phyloP scores from a whole-genome alignment of 2,888 invertebrate species.

The Oithona nana region DNA sequence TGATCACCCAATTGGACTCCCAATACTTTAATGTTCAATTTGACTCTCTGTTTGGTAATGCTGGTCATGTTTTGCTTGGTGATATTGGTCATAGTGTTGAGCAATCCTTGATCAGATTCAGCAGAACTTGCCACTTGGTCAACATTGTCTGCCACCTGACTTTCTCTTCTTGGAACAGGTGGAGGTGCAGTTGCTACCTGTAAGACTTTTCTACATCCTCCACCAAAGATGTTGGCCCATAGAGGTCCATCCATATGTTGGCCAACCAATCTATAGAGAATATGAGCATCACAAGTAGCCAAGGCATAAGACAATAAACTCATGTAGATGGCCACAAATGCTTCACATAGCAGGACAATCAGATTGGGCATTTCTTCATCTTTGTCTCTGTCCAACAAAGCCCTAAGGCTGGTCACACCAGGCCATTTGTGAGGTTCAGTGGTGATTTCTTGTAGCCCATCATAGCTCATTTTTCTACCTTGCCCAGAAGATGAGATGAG shows the following conservation, averaged over 20 bases:
- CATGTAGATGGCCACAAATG: constrained; percentile 78
- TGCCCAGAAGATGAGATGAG: neutral
- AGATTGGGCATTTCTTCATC: constrained; percentile 85
- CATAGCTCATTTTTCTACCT: constrained; percentile 3
- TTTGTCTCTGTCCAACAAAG: constrained; percentile 72
- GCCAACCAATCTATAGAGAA: constrained; percentile 37
- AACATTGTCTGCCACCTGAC: neutral
- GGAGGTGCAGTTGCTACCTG: constrained; percentile 25
- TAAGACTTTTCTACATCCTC: constrained; percentile 27
- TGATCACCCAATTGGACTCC: constrained; percentile 42
- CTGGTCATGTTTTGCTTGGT: constrained; percentile 56
- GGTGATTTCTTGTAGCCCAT: constrained; percentile 36
- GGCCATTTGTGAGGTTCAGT: constrained; percentile 57
- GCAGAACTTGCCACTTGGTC: neutral
- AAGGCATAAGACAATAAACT: constrained; percentile 80
- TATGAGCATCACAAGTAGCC: constrained; percentile 77
- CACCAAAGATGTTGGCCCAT: constrained; percentile 31
- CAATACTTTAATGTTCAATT: constrained; percentile 71
- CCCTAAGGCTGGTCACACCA: constrained; percentile 78
- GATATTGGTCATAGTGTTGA: constrained; percentile 34
- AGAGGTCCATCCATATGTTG: constrained; percentile 25
- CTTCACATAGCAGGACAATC: constrained; percentile 73
- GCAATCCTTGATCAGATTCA: neutral
- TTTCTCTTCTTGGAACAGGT: neutral
- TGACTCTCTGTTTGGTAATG: constrained; percentile 67